phyloP scores from a whole-genome alignment of 1,140 invertebrate species.

The Liolophura sinensis region DNA sequence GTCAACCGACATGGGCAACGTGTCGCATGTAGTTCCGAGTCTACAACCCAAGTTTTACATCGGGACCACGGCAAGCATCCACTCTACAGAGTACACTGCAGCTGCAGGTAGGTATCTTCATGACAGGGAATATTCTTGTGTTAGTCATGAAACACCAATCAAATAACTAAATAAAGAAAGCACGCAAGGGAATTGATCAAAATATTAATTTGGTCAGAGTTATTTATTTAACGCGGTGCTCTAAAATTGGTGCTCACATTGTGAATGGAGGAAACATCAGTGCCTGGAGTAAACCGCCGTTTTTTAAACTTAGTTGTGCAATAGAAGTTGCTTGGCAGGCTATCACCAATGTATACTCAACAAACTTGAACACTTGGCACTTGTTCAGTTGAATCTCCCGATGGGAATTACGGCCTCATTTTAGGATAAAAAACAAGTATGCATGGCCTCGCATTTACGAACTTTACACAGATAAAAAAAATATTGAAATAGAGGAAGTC shows the following conservation, averaged over 20 bases:
- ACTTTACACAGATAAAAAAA: no score
- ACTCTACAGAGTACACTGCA: constrained; percentile 43
- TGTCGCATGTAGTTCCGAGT: constrained; percentile 53
- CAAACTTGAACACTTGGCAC: no score
- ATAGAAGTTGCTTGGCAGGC: no score
- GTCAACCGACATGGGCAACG: constrained; percentile 53
- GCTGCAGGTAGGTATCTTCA: constrained; percentile 25
- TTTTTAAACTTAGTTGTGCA: no score
- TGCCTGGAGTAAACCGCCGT: no score
- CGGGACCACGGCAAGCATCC: constrained; percentile 37
- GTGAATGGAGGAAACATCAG: background rate
- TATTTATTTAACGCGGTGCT: background rate
- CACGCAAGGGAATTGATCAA: background rate
- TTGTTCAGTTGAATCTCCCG: no score
- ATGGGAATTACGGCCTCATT: no score
- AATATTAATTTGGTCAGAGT: background rate
- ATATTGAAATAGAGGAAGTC: no score
- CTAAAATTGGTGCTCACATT: background rate
- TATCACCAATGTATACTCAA: no score
- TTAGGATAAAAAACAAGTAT: no score
- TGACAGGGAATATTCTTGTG: background rate
- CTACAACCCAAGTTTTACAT: constrained; percentile 55
- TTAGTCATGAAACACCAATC: no score
- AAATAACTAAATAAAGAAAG: background rate
- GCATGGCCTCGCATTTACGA: no score